Conservation (phyloP, 1,140 invertebrate species). For the Samia ricini region DNA sequence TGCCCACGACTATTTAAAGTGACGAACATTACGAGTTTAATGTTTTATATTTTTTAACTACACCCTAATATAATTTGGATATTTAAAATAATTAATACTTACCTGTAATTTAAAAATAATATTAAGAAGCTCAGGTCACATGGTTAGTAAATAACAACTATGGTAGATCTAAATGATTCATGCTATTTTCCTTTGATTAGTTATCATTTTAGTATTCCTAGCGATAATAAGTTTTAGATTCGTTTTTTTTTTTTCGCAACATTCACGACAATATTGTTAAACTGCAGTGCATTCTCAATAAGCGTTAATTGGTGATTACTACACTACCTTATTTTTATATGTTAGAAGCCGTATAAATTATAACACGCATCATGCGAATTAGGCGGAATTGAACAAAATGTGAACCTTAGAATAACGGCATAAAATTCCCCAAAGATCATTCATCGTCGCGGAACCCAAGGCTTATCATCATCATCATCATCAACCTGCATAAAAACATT, state of each 20-base stretch:
- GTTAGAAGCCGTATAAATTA: not conserved
- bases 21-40: not conserved
- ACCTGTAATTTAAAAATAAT: not conserved
- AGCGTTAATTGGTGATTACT: not conserved
- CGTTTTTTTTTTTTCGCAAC: no score
- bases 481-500: constrained; percentile 19
- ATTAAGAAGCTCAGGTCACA: not conserved
- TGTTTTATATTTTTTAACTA: not conserved
- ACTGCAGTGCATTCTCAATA: not conserved
- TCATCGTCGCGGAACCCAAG: constrained; percentile 14
- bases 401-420: constrained; percentile 10
- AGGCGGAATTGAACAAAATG: constrained; percentile 5
- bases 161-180: not conserved
- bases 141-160: not conserved
- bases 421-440: constrained; percentile 11
- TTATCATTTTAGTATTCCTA: not conserved
- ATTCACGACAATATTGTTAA: no score
- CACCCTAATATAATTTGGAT: not conserved
- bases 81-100: not conserved
- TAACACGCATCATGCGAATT: not conserved
- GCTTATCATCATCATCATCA: constrained; percentile 13
- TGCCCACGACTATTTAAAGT: no score
- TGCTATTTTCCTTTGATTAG: not conserved
- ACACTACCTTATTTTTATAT: not conserved
- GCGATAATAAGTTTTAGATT: not conserved